Percentiles rank a stretch among this genome's conserved stretches.
Conservation (phyloP, 2,797 vertebrate genomes). For the Artibeus jamaicensis region DNA sequence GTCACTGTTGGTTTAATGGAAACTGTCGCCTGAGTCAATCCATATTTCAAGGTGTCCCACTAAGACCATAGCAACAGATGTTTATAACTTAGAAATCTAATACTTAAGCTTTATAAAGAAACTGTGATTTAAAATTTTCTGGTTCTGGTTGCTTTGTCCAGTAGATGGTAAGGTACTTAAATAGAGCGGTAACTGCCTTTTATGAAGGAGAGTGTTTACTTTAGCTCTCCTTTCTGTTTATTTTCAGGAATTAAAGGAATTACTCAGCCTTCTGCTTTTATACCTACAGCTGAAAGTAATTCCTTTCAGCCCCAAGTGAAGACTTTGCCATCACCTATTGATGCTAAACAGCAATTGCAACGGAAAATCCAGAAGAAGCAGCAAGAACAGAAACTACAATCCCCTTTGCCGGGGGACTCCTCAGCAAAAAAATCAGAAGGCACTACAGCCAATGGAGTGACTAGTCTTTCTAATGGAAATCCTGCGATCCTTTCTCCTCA, state of each 20-base stretch:
- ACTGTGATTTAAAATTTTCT: conserved; percentile 23
- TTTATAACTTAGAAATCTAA: conserved; percentile 32
- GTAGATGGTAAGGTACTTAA: conserved; percentile 47
- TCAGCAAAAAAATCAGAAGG: conserved; percentile 88
- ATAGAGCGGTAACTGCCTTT: not conserved
- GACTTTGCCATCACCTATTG: conserved; percentile 92
- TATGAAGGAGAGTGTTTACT: not conserved
- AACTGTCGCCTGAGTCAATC: not conserved
- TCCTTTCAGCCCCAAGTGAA: conserved; percentile 94
- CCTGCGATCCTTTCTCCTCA: conserved; percentile 93
- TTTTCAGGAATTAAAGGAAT: conserved; percentile 90
- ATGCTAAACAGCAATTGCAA: conserved; percentile 99
- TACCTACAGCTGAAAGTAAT: conserved; percentile 92
- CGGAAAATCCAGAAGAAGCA: conserved; percentile 99
- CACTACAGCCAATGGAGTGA: conserved; percentile 83
- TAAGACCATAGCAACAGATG: conserved; percentile 27
- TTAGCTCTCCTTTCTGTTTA: conserved; percentile 53
- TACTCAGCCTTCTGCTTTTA: conserved; percentile 91
- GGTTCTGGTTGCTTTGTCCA: conserved; percentile 27
- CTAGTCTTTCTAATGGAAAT: conserved; percentile 89
- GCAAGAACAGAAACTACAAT: conserved; percentile 96
- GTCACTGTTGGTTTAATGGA: not conserved
- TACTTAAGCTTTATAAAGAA: conserved; percentile 19
- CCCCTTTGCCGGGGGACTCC: conserved; percentile 91
- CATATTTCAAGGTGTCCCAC: conserved; percentile 16